These are phyloP conservation scores for Zonitis immaculata DNA, from an alignment of 2,888 invertebrate genomes.

Conservation along the genomic window DNA sequence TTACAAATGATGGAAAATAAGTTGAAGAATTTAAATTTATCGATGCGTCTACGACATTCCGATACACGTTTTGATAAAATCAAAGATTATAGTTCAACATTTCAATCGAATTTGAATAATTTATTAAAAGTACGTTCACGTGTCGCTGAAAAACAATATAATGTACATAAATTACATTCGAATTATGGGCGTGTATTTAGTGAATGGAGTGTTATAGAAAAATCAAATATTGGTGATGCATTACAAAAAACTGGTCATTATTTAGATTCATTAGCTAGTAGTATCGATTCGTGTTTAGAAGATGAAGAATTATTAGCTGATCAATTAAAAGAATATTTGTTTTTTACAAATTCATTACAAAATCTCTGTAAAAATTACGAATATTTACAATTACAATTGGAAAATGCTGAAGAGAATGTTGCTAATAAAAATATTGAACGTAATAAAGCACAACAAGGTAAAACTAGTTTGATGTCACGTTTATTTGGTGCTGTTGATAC, in stretches of 20 bases:
- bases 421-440: slow-evolving; percentile 53
- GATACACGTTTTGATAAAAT: slow-evolving; percentile 70
- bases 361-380: slow-evolving; percentile 71
- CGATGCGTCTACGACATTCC: slow-evolving; percentile 67
- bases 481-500: slow-evolving; percentile 71
- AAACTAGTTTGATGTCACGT: slow-evolving; percentile 67
- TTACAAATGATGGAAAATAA: slow-evolving; percentile 73
- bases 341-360: slow-evolving; percentile 70
- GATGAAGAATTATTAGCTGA: slow-evolving; percentile 80
- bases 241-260: slow-evolving; percentile 66
- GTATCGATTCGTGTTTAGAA: slow-evolving; percentile 54
- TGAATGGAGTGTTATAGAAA: slow-evolving; percentile 81
- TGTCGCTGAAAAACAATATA: slow-evolving; percentile 71
- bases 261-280: slow-evolving; percentile 50
- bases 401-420: slow-evolving; percentile 61
- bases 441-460: slow-evolving; percentile 59
- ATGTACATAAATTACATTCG: slow-evolving; percentile 72
- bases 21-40: slow-evolving; percentile 68
- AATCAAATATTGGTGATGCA: slow-evolving; percentile 66
- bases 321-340: slow-evolving; percentile 78
- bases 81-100: slow-evolving; percentile 69
- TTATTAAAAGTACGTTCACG: slow-evolving; percentile 60
- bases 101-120: slow-evolving; percentile 60
- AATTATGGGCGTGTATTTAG: slow-evolving; percentile 79
- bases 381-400: slow-evolving; percentile 65